These are phyloP conservation scores for Amphiprion percula DNA, from an alignment of 2,113 vertebrate genomes.

Conservation along the genomic window DNA sequence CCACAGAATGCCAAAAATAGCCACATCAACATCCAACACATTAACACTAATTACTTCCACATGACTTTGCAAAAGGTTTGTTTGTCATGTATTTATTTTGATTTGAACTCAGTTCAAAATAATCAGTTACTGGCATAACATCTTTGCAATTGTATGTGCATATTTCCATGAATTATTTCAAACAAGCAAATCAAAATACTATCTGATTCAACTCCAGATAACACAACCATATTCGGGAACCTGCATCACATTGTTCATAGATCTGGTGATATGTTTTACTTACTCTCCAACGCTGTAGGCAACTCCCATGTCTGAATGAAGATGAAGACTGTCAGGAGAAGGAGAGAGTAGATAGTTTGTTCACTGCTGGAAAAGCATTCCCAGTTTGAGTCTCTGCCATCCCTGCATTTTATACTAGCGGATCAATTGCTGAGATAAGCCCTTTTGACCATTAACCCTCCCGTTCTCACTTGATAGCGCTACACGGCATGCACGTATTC, in stretches of 20 bases:
- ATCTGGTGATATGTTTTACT: slow-evolving; percentile 66
- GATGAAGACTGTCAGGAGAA: slow-evolving; percentile 18
- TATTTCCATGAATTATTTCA: not conserved
- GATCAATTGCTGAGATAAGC: slow-evolving; percentile 68
- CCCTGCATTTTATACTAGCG: slow-evolving; percentile 65
- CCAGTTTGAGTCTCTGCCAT: slow-evolving; percentile 40
- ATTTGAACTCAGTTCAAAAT: not conserved
- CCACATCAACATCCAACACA: not conserved
- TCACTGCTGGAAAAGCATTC: slow-evolving; percentile 52
- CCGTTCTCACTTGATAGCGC: slow-evolving; percentile 36
- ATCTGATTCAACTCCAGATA: not conserved
- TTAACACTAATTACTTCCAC: not conserved
- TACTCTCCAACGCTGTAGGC: slow-evolving; percentile 86
- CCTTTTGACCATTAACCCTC: slow-evolving; percentile 68
- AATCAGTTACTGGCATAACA: not conserved
- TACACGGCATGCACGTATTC: slow-evolving; percentile 45
- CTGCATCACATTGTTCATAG: slow-evolving; percentile 10
- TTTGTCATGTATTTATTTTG: not conserved
- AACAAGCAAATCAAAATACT: not conserved
- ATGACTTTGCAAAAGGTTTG: not conserved
- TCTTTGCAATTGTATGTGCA: not conserved
- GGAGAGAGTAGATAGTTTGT: slow-evolving; percentile 6
- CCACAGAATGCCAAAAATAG: not conserved
- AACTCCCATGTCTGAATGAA: slow-evolving; percentile 80
- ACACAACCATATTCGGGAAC: not conserved